Conservation (phyloP, 2,888 invertebrate species). For the Salpingus planirostris region DNA sequence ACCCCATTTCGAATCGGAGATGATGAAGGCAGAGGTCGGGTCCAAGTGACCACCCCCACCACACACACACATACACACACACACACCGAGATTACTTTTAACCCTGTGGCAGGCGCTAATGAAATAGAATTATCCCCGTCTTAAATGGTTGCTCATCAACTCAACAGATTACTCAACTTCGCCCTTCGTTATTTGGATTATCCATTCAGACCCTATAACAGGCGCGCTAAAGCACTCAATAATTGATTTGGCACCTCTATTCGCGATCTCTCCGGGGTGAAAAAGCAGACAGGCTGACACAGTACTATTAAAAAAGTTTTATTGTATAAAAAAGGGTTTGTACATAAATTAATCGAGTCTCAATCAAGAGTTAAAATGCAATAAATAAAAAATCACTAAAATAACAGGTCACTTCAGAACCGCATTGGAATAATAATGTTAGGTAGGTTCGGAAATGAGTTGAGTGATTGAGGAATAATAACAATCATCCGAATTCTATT, state of each 20-base stretch:
- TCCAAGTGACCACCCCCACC: no score
- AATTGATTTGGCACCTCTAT: constrained; percentile 9
- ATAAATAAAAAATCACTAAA: constrained; percentile 7
- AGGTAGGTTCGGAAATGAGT: no score
- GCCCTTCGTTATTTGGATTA: constrained; percentile 11
- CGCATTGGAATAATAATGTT: no score
- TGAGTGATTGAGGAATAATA: no score
- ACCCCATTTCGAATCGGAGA: no score
- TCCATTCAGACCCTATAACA: constrained; percentile 10
- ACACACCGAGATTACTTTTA: constrained; percentile 3
- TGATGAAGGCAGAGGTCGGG: no score
- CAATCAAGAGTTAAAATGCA: constrained; percentile 5
- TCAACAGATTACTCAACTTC: constrained; percentile 9
- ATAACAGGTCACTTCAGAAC: constrained; percentile 7
- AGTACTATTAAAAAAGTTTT: constrained; percentile 3
- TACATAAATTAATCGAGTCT: constrained; percentile 11
- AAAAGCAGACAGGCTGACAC: no score
- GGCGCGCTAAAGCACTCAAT: constrained; percentile 10
- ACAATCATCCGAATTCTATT: no score
- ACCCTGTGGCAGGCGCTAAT: constrained; percentile 3
- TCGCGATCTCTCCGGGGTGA: constrained; percentile 6
- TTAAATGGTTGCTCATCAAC: constrained; percentile 10
- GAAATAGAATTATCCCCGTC: constrained; percentile 4
- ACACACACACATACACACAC: no score
- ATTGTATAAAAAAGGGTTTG: constrained; percentile 3